Conservation (phyloP, 2,113 vertebrate species). For the Malurus elegans region DNA sequence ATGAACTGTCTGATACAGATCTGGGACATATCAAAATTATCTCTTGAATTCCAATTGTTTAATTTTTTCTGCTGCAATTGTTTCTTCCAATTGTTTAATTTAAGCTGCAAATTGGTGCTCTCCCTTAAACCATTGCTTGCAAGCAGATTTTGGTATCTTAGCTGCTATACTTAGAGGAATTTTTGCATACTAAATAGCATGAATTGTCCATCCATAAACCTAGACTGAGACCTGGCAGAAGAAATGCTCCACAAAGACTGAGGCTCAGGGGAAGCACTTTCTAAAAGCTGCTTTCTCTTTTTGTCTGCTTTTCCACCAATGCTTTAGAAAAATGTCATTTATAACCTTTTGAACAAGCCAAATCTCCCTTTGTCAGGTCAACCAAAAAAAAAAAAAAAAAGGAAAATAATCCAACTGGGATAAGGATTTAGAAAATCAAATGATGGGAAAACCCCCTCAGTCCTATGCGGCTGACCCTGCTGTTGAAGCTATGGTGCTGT, state of each 20-base stretch:
- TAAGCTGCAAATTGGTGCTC: not conserved
- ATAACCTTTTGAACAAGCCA: not conserved
- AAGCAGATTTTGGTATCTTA: not conserved
- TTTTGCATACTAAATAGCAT: not conserved
- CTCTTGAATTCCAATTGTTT: not conserved
- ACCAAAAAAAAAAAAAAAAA: not conserved
- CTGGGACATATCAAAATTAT: not conserved
- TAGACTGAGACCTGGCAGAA: not conserved
- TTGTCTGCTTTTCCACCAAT: not conserved
- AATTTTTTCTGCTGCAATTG: not conserved
- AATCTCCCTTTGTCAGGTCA: not conserved
- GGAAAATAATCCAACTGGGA: not conserved
- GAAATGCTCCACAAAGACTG: not conserved
- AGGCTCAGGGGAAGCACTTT: not conserved
- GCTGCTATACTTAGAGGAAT: not conserved
- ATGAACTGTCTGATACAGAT: not conserved
- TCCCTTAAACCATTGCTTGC: not conserved
- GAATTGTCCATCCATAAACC: not conserved
- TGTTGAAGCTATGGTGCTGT: not conserved
- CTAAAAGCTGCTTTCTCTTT: not conserved
- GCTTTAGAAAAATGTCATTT: not conserved
- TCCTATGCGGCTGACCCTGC: not conserved
- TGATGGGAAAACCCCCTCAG: not conserved
- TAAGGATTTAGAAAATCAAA: not conserved
- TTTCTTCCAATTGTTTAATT: not conserved